These are phyloP conservation scores for Pogonocherus hispidulus DNA, from an alignment of 2,888 invertebrate genomes.

Conservation along the genomic window DNA sequence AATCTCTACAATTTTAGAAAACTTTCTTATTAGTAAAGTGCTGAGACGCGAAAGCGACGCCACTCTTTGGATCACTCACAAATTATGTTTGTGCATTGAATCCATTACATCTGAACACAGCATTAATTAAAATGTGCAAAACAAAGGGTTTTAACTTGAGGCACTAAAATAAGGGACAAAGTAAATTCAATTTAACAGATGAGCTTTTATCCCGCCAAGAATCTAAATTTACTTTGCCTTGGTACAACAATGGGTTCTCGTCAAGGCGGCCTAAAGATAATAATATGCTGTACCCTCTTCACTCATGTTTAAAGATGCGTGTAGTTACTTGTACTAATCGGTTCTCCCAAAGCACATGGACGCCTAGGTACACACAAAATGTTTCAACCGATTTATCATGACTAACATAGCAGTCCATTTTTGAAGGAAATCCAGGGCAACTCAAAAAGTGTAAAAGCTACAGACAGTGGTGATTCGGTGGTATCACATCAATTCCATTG, in stretches of 20 bases:
- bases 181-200: background rate
- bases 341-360: too few species aligned
- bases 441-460: too few species aligned
- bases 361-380: too few species aligned
- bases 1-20: background rate
- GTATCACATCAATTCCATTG: too few species aligned
- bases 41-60: too few species aligned
- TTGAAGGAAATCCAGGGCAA: too few species aligned
- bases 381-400: too few species aligned
- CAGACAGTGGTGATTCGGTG: too few species aligned
- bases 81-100: background rate
- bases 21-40: background rate
- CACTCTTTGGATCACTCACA: background rate
- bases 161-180: background rate
- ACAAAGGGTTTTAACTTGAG: constrained; percentile 10
- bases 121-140: constrained; percentile 18
- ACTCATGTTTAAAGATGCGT: too few species aligned
- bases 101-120: constrained; percentile 11
- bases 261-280: background rate
- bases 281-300: background rate
- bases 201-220: background rate
- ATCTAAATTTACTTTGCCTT: background rate
- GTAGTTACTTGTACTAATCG: too few species aligned
- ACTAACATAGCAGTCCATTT: too few species aligned
- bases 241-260: background rate